Percentiles rank a stretch among this genome's conserved stretches.
These are phyloP conservation scores for Lathamus discolor DNA, from an alignment of 2,113 vertebrate genomes.

Conservation along the genomic window DNA sequence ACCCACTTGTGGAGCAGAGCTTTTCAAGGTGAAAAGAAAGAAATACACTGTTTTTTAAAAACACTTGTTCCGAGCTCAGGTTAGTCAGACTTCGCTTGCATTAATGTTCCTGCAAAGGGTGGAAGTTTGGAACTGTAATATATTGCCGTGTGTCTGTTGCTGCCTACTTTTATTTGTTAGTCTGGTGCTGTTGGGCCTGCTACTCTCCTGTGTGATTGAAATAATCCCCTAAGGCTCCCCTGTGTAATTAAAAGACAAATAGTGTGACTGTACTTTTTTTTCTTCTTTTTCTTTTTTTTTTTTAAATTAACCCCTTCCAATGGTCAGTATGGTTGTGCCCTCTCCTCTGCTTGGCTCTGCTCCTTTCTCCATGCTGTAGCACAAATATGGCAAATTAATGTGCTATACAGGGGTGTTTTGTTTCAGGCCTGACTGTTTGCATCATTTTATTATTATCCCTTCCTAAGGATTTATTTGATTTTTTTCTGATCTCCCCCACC, in stretches of 20 bases:
- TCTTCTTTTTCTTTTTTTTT: not conserved
- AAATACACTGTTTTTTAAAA: not conserved
- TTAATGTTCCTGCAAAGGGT: not conserved
- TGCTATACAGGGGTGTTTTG: not conserved
- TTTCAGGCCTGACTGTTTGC: not conserved
- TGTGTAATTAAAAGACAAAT: not conserved
- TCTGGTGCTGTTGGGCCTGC: not conserved
- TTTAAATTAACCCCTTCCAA: not conserved
- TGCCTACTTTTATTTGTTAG: not conserved
- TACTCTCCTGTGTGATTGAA: slow-evolving; percentile 4
- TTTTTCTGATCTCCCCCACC: not conserved
- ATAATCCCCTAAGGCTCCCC: not conserved
- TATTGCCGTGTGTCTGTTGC: not conserved
- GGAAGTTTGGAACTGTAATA: not conserved
- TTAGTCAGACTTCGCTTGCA: not conserved
- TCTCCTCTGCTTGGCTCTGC: not conserved
- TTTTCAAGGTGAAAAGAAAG: not conserved
- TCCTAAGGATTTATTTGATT: not conserved
- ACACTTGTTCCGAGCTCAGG: not conserved
- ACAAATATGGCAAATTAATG: not conserved
- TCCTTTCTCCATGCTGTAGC: accelerated
- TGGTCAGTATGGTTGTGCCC: not conserved
- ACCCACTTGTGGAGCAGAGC: not conserved
- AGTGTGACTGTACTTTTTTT: not conserved
- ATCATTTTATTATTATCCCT: not conserved